Evolutionary conservation across 2,888 invertebrate species (phyloP).

Genomic region (Dorcus hopei): DNA sequence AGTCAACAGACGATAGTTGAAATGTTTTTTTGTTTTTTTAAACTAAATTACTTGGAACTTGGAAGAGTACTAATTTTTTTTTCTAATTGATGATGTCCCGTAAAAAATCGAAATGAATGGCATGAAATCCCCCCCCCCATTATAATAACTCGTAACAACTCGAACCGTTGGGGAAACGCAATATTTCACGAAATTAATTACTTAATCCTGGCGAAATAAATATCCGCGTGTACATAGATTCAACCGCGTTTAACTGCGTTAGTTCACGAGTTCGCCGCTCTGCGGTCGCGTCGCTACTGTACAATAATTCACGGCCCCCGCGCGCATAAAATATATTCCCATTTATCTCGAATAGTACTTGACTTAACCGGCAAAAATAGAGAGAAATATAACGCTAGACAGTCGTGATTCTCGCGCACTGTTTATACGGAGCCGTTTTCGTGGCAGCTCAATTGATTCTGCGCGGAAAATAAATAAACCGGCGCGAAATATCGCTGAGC

Average conservation of each 20-base stretch:
- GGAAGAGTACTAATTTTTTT: too few species aligned
- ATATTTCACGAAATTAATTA: constrained; percentile 1
- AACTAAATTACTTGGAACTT: too few species aligned
- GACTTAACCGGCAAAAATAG: not conserved
- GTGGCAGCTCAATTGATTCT: constrained; percentile 2
- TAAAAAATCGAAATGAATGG: too few species aligned
- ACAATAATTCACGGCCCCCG: not conserved
- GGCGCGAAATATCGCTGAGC: not conserved
- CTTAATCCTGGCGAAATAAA: not conserved
- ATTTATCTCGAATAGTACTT: constrained; percentile 2
- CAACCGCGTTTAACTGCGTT: not conserved
- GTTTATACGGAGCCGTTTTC: not conserved
- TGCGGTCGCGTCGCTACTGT: not conserved
- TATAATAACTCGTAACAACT: too few species aligned
- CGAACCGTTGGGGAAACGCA: not conserved
- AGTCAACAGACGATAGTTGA: too few species aligned
- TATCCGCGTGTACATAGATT: not conserved
- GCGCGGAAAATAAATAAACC: not conserved
- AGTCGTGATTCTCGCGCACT: constrained; percentile 1
- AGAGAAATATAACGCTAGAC: constrained; percentile 1
- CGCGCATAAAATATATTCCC: not conserved
- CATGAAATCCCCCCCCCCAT: too few species aligned
- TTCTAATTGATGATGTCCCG: too few species aligned
- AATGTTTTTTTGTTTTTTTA: too few species aligned
- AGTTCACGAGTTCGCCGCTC: not conserved